phyloP scores from a whole-genome alignment of 2,888 invertebrate species.

The Cephus spinipes region DNA sequence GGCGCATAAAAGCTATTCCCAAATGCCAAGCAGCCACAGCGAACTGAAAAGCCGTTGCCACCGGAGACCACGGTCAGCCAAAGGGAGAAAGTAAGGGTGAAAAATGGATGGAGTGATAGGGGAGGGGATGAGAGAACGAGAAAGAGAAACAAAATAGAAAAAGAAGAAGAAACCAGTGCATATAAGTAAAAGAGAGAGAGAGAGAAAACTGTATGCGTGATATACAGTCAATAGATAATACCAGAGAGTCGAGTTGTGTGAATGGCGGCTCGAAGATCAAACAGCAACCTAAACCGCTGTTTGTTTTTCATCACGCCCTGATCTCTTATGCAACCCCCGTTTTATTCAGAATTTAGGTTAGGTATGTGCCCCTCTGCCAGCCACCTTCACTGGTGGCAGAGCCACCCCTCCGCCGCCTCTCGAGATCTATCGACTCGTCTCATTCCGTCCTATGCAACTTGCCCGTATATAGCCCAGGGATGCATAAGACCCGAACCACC shows the following conservation, averaged over 20 bases:
- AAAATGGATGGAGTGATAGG: not conserved
- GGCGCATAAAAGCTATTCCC: slow-evolving; percentile 61
- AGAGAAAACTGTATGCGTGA: slow-evolving; percentile 14
- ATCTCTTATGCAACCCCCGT: slow-evolving; percentile 65
- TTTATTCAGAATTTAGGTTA: slow-evolving; percentile 66
- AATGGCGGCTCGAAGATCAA: slow-evolving; percentile 65
- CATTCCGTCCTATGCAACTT: not conserved
- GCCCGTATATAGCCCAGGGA: not conserved
- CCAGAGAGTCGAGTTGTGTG: slow-evolving; percentile 59
- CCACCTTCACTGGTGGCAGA: not conserved
- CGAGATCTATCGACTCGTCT: slow-evolving; percentile 33
- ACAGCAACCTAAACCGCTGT: slow-evolving; percentile 67
- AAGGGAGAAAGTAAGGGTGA: not conserved
- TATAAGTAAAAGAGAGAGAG: not conserved
- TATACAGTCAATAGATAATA: slow-evolving; percentile 63
- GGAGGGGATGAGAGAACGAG: not conserved
- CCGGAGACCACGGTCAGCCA: slow-evolving; percentile 16
- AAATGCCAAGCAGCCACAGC: slow-evolving; percentile 51
- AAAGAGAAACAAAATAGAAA: not conserved
- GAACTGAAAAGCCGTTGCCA: slow-evolving; percentile 33
- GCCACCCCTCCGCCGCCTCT: not conserved
- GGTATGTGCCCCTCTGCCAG: slow-evolving; percentile 27
- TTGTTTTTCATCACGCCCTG: slow-evolving; percentile 67
- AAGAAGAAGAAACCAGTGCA: not conserved
- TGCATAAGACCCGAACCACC: not conserved